These are phyloP conservation scores for Drosophila sucinea DNA, from an alignment of 1,140 invertebrate species.

Conservation along the genomic window DNA sequence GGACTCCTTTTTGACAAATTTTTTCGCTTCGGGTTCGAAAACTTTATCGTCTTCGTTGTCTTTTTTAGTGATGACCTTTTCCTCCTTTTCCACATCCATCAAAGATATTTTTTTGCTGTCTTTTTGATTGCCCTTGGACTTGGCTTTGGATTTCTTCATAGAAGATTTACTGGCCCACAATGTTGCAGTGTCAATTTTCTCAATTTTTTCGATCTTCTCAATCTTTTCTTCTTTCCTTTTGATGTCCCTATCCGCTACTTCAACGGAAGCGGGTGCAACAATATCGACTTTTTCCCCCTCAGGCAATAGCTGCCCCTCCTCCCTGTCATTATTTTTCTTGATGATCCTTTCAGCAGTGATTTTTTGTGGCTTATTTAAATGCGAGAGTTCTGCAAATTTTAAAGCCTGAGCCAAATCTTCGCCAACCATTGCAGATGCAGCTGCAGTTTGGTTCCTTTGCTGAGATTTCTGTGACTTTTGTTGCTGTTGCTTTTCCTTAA, in stretches of 20 bases:
- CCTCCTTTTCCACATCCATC: conserved; percentile 5
- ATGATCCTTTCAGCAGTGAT: neutral
- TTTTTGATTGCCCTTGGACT: conserved; percentile 29
- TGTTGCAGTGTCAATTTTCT: neutral
- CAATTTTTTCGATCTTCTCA: neutral
- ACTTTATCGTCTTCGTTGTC: neutral
- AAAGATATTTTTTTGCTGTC: conserved; percentile 25
- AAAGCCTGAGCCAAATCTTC: conserved; percentile 56
- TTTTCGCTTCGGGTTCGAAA: neutral
- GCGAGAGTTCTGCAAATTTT: conserved; percentile 60
- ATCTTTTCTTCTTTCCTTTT: conserved; percentile 41
- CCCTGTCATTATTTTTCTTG: neutral
- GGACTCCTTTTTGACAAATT: neutral
- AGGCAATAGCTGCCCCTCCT: conserved; percentile 17
- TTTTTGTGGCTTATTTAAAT: conserved; percentile 63
- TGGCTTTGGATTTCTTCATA: conserved; percentile 18
- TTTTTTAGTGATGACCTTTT: neutral
- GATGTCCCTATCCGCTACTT: conserved; percentile 31
- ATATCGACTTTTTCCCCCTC: conserved; percentile 3
- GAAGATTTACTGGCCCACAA: neutral
- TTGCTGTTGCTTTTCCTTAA: conserved; percentile 83
- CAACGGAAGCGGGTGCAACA: neutral
- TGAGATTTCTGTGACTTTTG: conserved; percentile 78
- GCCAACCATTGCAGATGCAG: conserved; percentile 33
- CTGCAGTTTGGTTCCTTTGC: conserved; percentile 82